phyloP scores from a whole-genome alignment of 2,113 vertebrate species.

The Nothocercus julius region DNA sequence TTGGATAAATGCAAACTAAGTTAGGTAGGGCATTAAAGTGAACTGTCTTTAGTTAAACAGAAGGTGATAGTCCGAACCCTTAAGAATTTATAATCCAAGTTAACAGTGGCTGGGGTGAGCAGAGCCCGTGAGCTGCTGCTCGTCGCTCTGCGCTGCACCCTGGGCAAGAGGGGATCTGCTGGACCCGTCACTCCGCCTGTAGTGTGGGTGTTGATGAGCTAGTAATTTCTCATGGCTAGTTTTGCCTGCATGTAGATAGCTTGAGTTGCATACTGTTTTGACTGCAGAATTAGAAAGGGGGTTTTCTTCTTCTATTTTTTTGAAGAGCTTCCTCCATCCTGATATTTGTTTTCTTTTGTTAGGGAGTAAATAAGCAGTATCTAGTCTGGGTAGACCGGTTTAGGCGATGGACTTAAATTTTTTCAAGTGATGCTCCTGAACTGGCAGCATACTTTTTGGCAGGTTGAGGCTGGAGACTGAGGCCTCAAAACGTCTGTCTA shows the following conservation, averaged over 20 bases:
- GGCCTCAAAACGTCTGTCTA: not conserved
- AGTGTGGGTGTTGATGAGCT: not conserved
- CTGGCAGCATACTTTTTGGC: not conserved
- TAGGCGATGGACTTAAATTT: not conserved
- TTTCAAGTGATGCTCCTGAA: not conserved
- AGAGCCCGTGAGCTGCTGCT: not conserved
- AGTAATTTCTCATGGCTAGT: not conserved
- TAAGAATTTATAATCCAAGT: not conserved
- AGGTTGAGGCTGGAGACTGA: not conserved
- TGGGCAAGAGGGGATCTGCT: not conserved
- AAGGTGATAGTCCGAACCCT: not conserved
- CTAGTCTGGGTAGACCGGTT: not conserved
- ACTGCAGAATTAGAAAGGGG: not conserved
- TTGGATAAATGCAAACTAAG: not conserved
- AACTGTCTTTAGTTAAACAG: not conserved
- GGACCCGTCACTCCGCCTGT: accelerated
- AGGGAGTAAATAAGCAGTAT: not conserved
- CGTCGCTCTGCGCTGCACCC: not conserved
- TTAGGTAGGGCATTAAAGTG: not conserved
- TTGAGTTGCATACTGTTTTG: not conserved
- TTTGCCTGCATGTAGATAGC: not conserved
- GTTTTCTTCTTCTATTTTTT: not conserved
- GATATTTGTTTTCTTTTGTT: not conserved
- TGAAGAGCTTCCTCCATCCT: not conserved
- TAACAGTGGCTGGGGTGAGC: not conserved